Evolutionary conservation across 2,797 vertebrate genomes (phyloP).

Genomic region (Prunella strophiata): DNA sequence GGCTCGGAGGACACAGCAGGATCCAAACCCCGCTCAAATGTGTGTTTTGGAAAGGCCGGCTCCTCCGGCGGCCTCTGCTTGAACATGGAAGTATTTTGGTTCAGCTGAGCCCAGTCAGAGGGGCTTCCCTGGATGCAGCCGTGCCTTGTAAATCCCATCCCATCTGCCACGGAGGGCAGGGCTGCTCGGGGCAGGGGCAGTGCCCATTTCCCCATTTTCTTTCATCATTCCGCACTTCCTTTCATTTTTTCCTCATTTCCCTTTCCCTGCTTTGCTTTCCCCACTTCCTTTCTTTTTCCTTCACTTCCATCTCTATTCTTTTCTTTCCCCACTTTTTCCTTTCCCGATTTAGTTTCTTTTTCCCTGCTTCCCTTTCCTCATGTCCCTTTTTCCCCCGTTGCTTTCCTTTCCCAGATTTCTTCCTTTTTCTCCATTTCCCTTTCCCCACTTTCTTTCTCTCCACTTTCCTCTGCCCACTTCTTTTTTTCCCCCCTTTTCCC

Average conservation of each 20-base stretch:
- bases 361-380: background rate
- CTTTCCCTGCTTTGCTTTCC: background rate
- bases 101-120: background rate
- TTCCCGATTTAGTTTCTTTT: background rate
- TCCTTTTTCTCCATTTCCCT: background rate
- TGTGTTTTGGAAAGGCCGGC: background rate
- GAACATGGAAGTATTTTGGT: rapidly evolving
- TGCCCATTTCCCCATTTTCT: background rate
- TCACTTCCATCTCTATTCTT: background rate
- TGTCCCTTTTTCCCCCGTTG: too few species aligned
- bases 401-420: background rate
- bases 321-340: background rate
- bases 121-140: background rate
- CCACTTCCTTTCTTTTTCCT: background rate
- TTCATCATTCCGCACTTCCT: background rate
- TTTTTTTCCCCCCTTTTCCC: background rate
- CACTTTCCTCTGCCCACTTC: background rate
- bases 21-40: background rate
- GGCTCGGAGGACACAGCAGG: background rate
- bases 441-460: too few species aligned
- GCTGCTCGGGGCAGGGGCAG: background rate
- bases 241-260: background rate
- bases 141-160: background rate
- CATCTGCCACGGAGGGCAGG: rapidly evolving
- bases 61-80: background rate